Evolutionary conservation across 1,140 invertebrate genomes (phyloP).

Genomic region (Parapsyche elsis): DNA sequence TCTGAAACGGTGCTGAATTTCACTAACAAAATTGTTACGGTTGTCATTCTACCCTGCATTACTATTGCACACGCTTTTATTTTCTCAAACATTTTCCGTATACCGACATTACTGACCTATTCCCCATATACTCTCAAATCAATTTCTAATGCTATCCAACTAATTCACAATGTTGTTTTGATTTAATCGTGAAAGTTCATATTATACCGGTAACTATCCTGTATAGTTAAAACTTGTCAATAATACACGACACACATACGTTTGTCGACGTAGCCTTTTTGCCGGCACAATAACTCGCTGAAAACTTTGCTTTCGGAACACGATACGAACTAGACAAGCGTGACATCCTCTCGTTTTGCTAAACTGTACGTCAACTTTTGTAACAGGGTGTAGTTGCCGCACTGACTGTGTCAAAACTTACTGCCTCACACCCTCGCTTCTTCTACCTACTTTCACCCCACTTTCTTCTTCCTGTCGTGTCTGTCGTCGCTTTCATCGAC

Average conservation of each 20-base stretch:
- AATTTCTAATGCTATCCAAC: too few species aligned
- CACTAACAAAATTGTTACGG: too few species aligned
- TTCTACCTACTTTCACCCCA: neutral
- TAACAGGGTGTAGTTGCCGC: neutral
- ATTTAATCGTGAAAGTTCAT: too few species aligned
- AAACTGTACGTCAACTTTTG: slow-evolving; percentile 38
- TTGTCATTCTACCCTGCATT: too few species aligned
- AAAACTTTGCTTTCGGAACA: slow-evolving; percentile 18
- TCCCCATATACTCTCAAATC: too few species aligned
- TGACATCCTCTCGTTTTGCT: slow-evolving; percentile 7
- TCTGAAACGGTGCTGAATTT: too few species aligned
- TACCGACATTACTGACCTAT: too few species aligned
- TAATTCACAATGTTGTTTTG: too few species aligned
- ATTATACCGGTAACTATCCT: too few species aligned
- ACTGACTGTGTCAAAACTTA: neutral
- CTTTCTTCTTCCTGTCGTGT: neutral
- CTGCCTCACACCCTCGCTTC: neutral
- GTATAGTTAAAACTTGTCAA: neutral
- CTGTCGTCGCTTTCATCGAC: neutral
- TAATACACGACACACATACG: neutral
- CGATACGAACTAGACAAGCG: slow-evolving; percentile 11
- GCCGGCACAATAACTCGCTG: neutral
- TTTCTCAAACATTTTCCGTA: too few species aligned
- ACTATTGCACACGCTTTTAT: too few species aligned
- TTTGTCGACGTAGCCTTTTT: neutral